phyloP scores from a whole-genome alignment of 2,113 vertebrate genomes.

The Atlantisia rogersi region DNA sequence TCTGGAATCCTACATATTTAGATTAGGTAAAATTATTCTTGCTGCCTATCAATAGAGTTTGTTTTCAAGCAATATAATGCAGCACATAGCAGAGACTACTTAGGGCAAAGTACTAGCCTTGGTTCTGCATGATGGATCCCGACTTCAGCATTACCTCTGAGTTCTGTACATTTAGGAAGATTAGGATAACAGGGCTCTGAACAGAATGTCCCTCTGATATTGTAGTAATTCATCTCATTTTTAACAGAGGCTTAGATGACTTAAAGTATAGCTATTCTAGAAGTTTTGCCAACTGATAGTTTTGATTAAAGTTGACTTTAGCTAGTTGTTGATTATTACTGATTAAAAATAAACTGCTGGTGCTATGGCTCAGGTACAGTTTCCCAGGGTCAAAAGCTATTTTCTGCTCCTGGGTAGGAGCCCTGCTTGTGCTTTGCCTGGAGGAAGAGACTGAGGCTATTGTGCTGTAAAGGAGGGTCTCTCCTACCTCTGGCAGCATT shows the following conservation, averaged over 20 bases:
- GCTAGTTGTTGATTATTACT: background rate
- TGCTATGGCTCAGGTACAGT: background rate
- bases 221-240: background rate
- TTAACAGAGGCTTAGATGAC: background rate
- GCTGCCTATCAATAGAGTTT: conserved; percentile 63
- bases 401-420: background rate
- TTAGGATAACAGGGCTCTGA: background rate
- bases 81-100: background rate
- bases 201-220: background rate
- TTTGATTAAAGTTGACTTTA: background rate
- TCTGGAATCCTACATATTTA: conserved; percentile 86
- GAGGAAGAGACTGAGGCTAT: background rate
- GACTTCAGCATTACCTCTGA: background rate
- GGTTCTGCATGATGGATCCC: background rate
- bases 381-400: background rate
- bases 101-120: background rate
- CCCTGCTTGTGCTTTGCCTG: rapidly evolving
- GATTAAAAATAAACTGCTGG: background rate
- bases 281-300: background rate
- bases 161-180: background rate
- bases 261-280: background rate
- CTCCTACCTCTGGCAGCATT: background rate
- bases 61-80: conserved; percentile 25
- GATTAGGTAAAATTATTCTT: conserved; percentile 87
- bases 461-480: background rate